Percentiles rank a stretch among this genome's conserved stretches.
These are phyloP conservation scores for Catagonus wagneri DNA, from an alignment of 2,113 vertebrate genomes.

Conservation along the genomic window DNA sequence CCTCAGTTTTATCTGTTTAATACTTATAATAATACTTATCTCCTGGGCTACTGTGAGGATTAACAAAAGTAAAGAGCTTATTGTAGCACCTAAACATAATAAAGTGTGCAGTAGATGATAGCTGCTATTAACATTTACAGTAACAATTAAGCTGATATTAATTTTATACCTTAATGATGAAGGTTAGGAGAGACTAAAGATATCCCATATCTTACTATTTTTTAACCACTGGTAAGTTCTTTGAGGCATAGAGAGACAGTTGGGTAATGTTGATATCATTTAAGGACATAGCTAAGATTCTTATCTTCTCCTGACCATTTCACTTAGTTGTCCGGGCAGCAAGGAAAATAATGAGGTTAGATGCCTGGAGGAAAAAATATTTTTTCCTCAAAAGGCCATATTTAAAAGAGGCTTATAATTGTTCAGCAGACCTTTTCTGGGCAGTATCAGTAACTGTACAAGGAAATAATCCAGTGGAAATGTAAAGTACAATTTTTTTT, in stretches of 20 bases:
- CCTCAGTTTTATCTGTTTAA: neutral
- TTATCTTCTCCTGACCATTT: constrained; percentile 2
- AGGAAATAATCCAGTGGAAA: neutral
- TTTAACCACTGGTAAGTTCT: neutral
- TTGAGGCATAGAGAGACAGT: neutral
- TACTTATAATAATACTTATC: constrained; percentile 15
- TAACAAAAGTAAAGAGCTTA: neutral
- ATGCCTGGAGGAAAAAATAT: neutral
- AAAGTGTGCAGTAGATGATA: neutral
- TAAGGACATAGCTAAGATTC: constrained; percentile 37
- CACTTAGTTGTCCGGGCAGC: constrained; percentile 10
- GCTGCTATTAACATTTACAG: neutral
- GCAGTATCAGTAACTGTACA: neutral
- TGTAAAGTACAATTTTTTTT: neutral
- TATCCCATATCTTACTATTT: neutral
- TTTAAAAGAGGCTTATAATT: constrained; percentile 1
- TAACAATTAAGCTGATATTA: constrained; percentile 37
- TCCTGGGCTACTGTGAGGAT: neutral
- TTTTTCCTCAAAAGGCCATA: constrained; percentile 37
- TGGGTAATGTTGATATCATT: constrained; percentile 8
- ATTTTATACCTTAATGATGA: neutral
- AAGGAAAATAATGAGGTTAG: constrained; percentile 8
- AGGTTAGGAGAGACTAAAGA: neutral
- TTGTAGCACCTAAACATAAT: neutral
- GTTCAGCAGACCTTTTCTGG: neutral